Percentiles rank a stretch among this genome's conserved stretches.
These are phyloP conservation scores for Psittacula cyanocephala DNA, from an alignment of 2,113 vertebrate species.

Conservation along the genomic window DNA sequence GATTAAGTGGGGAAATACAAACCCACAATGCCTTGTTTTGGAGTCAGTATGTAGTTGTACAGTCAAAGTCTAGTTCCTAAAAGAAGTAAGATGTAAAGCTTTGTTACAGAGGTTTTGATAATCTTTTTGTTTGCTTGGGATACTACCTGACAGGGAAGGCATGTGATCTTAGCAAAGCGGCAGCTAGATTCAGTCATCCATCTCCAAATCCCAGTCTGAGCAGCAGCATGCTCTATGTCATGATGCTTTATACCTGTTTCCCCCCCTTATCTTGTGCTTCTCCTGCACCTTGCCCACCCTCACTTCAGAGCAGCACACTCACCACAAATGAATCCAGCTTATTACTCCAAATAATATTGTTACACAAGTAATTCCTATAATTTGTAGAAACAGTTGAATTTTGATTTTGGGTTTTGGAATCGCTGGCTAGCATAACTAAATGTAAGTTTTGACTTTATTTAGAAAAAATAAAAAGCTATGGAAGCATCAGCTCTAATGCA, in stretches of 20 bases:
- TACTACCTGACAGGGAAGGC: background rate
- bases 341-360: background rate
- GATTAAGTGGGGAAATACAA: background rate
- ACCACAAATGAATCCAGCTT: rapidly evolving
- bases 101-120: background rate
- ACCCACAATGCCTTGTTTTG: background rate
- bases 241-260: background rate
- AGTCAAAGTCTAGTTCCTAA: background rate
- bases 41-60: background rate
- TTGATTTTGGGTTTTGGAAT: background rate
- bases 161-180: background rate
- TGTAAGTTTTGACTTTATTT: background rate
- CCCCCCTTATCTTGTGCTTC: background rate
- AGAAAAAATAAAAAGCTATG: background rate
- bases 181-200: background rate
- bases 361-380: background rate
- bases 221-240: background rate
- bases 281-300: background rate
- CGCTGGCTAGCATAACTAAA: background rate
- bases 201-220: background rate
- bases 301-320: background rate
- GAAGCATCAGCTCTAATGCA: background rate
- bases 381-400: background rate
- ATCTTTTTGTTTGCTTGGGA: background rate
- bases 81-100: background rate